Evolutionary conservation across 1,140 invertebrate genomes (phyloP).

Genomic region (Drosophila tani): DNA sequence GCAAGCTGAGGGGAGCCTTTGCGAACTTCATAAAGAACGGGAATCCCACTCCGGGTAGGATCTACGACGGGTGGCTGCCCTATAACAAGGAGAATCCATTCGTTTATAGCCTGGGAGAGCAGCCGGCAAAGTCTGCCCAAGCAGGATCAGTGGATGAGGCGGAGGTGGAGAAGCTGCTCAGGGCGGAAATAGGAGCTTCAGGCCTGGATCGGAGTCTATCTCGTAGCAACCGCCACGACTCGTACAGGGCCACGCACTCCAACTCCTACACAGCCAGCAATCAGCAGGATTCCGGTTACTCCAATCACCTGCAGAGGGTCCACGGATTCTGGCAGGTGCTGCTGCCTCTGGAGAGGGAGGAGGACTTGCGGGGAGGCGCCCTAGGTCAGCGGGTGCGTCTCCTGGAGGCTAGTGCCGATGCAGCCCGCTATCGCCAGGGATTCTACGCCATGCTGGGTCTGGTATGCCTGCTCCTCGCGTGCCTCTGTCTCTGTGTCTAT

Average conservation of each 20-base stretch:
- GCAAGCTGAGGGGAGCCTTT: slow-evolving; percentile 86
- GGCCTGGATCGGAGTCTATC: slow-evolving; percentile 67
- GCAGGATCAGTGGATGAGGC: slow-evolving; percentile 35
- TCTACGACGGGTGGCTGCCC: slow-evolving; percentile 86
- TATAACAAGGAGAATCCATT: slow-evolving; percentile 86
- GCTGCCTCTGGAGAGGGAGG: slow-evolving; percentile 54
- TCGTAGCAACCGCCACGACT: slow-evolving; percentile 62
- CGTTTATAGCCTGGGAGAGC: slow-evolving; percentile 84
- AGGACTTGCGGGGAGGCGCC: slow-evolving; percentile 18
- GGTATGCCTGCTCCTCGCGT: slow-evolving; percentile 71
- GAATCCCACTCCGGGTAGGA: slow-evolving; percentile 86
- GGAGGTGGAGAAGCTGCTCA: slow-evolving; percentile 58
- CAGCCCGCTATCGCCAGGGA: slow-evolving; percentile 78
- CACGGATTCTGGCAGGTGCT: slow-evolving; percentile 80
- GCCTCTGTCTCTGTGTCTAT: slow-evolving; percentile 78
- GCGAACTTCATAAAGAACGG: slow-evolving; percentile 88
- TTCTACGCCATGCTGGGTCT: slow-evolving; percentile 78
- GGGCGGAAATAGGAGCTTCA: slow-evolving; percentile 21
- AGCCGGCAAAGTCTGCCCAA: slow-evolving; percentile 43
- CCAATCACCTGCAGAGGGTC: slow-evolving; percentile 64
- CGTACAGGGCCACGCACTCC: slow-evolving; percentile 22
- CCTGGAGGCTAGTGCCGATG: slow-evolving; percentile 73
- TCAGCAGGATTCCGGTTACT: slow-evolving; percentile 69
- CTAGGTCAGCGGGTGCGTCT: slow-evolving; percentile 64
- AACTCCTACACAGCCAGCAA: slow-evolving; percentile 57